Evolutionary conservation across 2,797 vertebrate species (phyloP).

Genomic region (Macrochelys suwanniensis): DNA sequence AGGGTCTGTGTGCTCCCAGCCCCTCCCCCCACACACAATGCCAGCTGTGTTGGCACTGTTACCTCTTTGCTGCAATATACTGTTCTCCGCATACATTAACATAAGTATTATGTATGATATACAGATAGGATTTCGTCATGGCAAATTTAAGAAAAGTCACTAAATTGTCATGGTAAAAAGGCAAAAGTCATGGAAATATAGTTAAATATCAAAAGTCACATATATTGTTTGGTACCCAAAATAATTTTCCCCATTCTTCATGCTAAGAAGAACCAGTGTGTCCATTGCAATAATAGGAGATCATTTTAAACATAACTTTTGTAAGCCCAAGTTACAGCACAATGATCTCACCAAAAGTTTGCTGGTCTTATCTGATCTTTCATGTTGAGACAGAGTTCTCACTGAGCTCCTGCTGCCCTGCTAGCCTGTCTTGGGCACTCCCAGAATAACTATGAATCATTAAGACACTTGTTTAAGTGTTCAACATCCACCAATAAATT

Average conservation of each 20-base stretch:
- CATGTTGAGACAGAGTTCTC: background rate
- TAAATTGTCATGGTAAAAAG: background rate
- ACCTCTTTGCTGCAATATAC: background rate
- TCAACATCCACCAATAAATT: background rate
- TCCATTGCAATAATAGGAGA: background rate
- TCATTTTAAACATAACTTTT: accelerated
- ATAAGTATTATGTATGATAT: background rate
- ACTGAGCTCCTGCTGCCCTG: background rate
- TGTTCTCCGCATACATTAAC: background rate
- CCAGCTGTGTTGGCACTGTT: background rate
- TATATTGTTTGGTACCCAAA: accelerated
- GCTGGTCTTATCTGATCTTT: background rate
- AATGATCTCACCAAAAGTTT: accelerated
- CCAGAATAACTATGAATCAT: background rate
- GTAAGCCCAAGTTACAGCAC: background rate
- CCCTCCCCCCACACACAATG: background rate
- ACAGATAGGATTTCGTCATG: background rate
- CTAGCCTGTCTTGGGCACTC: background rate
- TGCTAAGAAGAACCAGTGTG: background rate
- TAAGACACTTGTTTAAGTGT: accelerated
- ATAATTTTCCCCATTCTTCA: background rate
- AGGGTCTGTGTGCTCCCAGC: background rate
- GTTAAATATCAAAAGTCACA: accelerated
- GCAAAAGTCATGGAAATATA: background rate
- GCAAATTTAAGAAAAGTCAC: background rate